These are phyloP conservation scores for Heliocidaris tuberculata DNA, from an alignment of 35 echinoderm and acorn worm species.

Conservation along the genomic window DNA sequence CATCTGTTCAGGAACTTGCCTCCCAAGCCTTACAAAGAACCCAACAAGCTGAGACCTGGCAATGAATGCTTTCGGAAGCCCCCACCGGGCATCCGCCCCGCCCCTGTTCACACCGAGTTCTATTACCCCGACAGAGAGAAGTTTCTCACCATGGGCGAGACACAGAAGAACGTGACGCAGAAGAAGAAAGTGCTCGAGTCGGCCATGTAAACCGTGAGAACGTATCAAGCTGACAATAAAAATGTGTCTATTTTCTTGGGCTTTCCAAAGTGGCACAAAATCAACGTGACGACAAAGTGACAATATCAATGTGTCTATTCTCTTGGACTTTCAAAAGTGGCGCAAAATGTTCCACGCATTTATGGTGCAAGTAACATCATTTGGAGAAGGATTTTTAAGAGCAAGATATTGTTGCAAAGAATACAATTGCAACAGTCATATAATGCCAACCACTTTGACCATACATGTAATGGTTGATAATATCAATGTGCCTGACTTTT, in stretches of 20 bases:
- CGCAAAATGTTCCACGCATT: neutral
- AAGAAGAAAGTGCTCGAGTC: constrained; percentile 41
- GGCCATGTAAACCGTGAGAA: neutral
- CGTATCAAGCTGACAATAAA: too few relatives aligned
- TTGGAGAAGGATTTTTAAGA: neutral
- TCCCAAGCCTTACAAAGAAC: constrained; percentile 36
- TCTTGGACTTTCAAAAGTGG: neutral
- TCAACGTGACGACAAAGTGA: too few relatives aligned
- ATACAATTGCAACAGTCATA: neutral
- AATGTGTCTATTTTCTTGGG: too few relatives aligned
- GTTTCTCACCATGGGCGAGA: constrained; percentile 43
- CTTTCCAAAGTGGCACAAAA: too few relatives aligned
- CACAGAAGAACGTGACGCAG: neutral
- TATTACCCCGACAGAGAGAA: constrained; percentile 91
- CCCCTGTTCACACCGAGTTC: constrained; percentile 83
- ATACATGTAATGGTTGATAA: neutral
- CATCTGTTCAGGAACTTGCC: constrained; percentile 76
- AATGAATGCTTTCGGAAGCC: constrained; percentile 86
- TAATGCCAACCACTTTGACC: neutral
- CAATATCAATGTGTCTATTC: neutral
- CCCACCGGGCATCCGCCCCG: constrained; percentile 76
- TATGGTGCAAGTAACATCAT: neutral
- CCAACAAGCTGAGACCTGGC: constrained; percentile 60
- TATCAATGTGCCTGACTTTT: neutral
- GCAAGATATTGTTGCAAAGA: neutral